Percentiles rank a stretch among this genome's conserved stretches.
These are phyloP conservation scores for Chelmon rostratus DNA, from an alignment of 2,797 vertebrate genomes.

Conservation along the genomic window DNA sequence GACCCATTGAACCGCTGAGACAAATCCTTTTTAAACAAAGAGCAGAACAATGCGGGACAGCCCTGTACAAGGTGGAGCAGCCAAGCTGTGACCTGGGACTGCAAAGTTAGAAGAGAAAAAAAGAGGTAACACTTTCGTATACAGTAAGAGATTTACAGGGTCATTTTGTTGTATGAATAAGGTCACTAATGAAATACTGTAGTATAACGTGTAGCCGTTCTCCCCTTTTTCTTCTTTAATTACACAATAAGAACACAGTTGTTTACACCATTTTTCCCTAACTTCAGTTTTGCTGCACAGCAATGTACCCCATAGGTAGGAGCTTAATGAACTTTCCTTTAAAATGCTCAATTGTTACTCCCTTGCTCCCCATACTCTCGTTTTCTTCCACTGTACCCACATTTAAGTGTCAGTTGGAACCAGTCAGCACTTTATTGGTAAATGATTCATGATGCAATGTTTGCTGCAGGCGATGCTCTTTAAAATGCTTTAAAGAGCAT, in stretches of 20 bases:
- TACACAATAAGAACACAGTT: background rate
- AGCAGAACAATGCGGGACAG: background rate
- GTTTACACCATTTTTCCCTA: background rate
- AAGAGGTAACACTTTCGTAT: background rate
- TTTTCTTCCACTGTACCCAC: background rate
- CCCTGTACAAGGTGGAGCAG: background rate
- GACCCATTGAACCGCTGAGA: conserved; percentile 16
- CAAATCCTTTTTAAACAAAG: conserved; percentile 9
- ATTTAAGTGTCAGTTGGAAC: background rate
- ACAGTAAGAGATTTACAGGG: background rate
- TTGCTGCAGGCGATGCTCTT: background rate
- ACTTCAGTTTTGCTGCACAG: no score
- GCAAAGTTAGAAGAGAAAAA: background rate
- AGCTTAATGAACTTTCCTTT: background rate
- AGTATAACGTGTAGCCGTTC: background rate
- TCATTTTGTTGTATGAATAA: background rate
- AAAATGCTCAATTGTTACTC: background rate
- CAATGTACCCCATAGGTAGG: background rate
- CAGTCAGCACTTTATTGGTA: background rate
- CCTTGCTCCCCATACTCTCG: background rate
- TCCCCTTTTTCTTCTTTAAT: background rate
- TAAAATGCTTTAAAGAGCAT: background rate
- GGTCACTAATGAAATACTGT: background rate
- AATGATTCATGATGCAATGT: background rate
- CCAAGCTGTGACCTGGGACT: background rate